Evolutionary conservation across 1,140 invertebrate genomes (phyloP), one percentile per base, ranked within the genome.

Genomic region (Chionoecetes opilio): DNA sequence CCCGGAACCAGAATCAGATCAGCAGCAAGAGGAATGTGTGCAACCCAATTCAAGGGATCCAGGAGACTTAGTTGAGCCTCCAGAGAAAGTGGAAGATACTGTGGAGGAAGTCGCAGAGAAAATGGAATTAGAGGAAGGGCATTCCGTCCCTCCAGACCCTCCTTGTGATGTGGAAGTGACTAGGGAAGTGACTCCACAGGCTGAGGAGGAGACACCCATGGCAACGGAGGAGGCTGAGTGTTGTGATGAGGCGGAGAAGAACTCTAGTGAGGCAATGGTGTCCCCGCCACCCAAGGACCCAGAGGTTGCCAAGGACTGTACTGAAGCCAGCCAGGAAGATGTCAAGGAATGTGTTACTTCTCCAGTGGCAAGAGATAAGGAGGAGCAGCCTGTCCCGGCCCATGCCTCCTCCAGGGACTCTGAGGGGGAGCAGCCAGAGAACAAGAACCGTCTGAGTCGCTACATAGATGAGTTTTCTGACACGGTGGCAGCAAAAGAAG

Each of bases 1-100:
- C 89, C 46, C 46, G 6, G 89, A 91, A 34, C 89, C 89, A 34
- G 46, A 91, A 41, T 29, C 41, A 90, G 88, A 90, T 17, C 46
- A 35, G 63, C 31, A 63, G 31, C 5, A 75, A 26, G 63, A 75
- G n/a, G 63, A 75, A n/a, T 17, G 63, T 75, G 21, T 21, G 21
- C 63, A 26, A 21, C 63, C 63, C n/a, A 34, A 32, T 75, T n/a
- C 29, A 1, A 32, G 38, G 21, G 84, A 87, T 31, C 31, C 41
- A 46, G 11, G 90, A 75, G 85, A 93, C 17, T 17, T 38, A 26
- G 75, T 85, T 93, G 63, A 37, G 17, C 5, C 32, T 37, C 46
- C 32, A 32, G 91, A 87, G 3, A 85, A 53, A 17, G 21, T 38
- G 26, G 82, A 82, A 26, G 82, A 93, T 29, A 37, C 32, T 26